Base-by-base conservation (phyloP, 2,113 vertebrate species). In the Sterrhoptilus dennistouni region DNA sequence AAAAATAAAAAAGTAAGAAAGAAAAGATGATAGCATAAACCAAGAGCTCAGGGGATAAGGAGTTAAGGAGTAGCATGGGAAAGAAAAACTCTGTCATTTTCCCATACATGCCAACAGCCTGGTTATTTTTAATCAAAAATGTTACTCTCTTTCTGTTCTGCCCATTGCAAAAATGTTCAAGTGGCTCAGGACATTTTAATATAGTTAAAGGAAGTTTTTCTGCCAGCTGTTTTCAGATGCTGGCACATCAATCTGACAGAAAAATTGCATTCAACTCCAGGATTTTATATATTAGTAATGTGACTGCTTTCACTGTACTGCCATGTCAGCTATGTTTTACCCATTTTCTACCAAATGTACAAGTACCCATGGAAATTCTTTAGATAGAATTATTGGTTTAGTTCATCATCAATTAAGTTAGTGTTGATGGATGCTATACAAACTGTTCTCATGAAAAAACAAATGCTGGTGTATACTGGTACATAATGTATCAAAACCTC, bases 61-160 rank as follows among this genome's bases (percentile, higher is more conserved):
- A 87, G 71, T 64, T 63, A 90, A 83, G 24, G 24, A 85, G 44
- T 9, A 74, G 78, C 87, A 90, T 96, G 95, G 75, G 95, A 97
- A 97, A 95, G 57, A 68, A 75, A 91, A 78, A 59, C 25, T 50
- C 42, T 50, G 40, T 64, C 54, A 33, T 61, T 89, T 97, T 96
- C 94, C 84, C 93, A 95, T 83, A 90, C 87, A 90, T 92, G 82
- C 92, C 92, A 96, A 70, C n/a, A 80, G 47, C 10, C 36, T 29
- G 18, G 76, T 50, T 97, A 96, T 94, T 95, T 96, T 95, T 78
- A 95, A 90, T 68, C 33, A 90, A 89, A 92, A 86, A 83, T n/a
- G 44, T 87, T 80, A 42, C 38, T 65, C 13, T 69, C 12, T 84
- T 83, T 96, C 90, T 74, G 35, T 56, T 57, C 75, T 81, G 68